Evolutionary conservation across 2,797 vertebrate genomes (phyloP), one percentile per base, ranked within the genome.

Genomic region (Gambelia wislizenii): DNA sequence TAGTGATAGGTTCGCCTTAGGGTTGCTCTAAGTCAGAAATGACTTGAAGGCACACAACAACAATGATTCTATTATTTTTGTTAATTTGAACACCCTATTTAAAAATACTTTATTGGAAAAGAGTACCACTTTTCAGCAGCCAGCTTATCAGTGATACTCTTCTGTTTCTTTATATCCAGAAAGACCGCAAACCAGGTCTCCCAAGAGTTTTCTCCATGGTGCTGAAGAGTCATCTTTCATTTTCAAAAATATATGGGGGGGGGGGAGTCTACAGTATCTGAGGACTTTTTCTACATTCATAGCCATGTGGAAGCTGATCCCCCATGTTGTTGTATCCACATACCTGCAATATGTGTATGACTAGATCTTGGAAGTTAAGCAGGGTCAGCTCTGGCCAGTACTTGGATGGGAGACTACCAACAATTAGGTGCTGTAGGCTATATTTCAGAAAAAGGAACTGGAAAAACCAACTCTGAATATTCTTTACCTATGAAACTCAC

Each of bases 131-230:
- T 54, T 25, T 84, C 64, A 33, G 49, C 67, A 81, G 42, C 80
- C 83, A 88, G 85, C 9, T 83, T 91, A 64, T 78, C 54, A 89
- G 74, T n/a, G 25, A 30, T 52, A 75, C 25, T 6, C n/a, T 87
- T 61, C 44, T 86, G 33, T 54, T 75, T 36, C 86, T 16, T 56
- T 76, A 14, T 74, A 72, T 44, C 22, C 39, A 20, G 14, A 27
- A 22, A 77, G 86, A 27, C 77, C 85, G 69, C 77, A 75, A 86
- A 8, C 20, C 22, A 84, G 76, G 69, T 61, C 89, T 75, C 27
- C 9, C 49, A 87, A 87, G 30, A 20, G 7, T 33, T 72, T 83
- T 52, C n/a, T 74, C 42, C 0, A 80, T 42, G 9, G 3, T 1
- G 18, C 27, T 13, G 33, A 47, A 64, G 27, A 54, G 20, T 39